Evolutionary conservation across 1,140 invertebrate genomes (phyloP), one percentile per base, ranked within the genome.

Genomic region (Lepidotrigona ventralis): DNA sequence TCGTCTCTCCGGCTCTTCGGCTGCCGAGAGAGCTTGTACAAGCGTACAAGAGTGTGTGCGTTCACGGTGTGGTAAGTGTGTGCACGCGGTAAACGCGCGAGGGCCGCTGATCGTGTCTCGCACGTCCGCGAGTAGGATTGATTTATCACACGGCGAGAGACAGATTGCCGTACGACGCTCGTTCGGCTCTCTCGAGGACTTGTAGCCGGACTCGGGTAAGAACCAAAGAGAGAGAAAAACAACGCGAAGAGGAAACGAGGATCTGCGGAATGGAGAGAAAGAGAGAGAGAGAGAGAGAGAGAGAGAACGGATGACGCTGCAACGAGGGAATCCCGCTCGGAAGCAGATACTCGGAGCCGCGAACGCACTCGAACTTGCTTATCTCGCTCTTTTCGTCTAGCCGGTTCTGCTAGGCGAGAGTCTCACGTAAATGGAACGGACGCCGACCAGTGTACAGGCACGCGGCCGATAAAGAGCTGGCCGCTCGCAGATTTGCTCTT

Each of bases 61-160:
- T 11, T 60, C 58, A 68, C 17, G 14, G 17, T 19, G 53, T 19
- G 53, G 78, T 11, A 23, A 39, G 66, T 53, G 75, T 54, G 70
- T 29, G 60, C 46, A n/a, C 77, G 53, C 78, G 78, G 81, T 69
- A 74, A 84, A 86, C 81, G 79, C 88, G 89, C 85, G 79, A 88
- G 86, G 86, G 81, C 82, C 86, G 76, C 81, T 87, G 88, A 91
- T 92, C 91, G 87, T 90, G 91, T 91, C 91, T 91, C 87, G 87
- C 90, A 90, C 88, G 91, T 92, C 92, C 85, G 83, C 90, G 71
- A 82, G 85, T 74, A 86, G 89, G 92, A 93, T 93, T 93, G 92
- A 93, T 93, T 93, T 93, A 93, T 93, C 92, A 92, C 92, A 88
- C 85, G 85, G 86, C 89, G 83, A 76, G 88, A 92, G 92, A 92